These are phyloP conservation scores for Scortum barcoo DNA, from an alignment of 2,113 vertebrate species.

Conservation along the genomic window DNA sequence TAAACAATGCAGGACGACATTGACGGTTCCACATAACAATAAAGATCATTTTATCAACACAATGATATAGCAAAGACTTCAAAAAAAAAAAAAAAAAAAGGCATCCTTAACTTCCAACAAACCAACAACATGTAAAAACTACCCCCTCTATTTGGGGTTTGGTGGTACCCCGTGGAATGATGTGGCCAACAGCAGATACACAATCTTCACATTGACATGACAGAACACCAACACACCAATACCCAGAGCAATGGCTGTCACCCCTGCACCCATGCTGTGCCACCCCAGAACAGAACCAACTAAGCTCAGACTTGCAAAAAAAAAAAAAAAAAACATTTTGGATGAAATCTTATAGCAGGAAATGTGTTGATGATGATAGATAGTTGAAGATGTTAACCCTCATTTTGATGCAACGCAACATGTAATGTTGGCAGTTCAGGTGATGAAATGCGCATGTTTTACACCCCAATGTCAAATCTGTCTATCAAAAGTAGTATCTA, in stretches of 20 bases:
- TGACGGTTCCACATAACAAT: neutral
- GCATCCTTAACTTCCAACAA: conserved; percentile 23
- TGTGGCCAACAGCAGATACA: conserved; percentile 20
- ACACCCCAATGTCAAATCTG: neutral
- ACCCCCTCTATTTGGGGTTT: neutral
- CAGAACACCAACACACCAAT: conserved; percentile 35
- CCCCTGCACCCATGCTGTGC: conserved; percentile 15
- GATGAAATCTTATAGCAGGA: conserved; percentile 20
- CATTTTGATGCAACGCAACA: conserved; percentile 12
- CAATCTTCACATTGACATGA: conserved; percentile 17
- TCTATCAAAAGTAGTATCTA: neutral
- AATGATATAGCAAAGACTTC: neutral
- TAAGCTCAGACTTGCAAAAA: conserved; percentile 37
- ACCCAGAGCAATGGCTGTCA: conserved; percentile 28
- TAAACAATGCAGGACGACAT: conserved; percentile 11
- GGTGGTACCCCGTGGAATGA: conserved; percentile 12
- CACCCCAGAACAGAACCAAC: conserved; percentile 33
- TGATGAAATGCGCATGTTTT: neutral
- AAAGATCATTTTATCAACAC: neutral
- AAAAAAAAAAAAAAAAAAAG: conserved; percentile 21
- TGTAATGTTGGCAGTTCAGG: conserved; percentile 5
- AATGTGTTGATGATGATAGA: too few species aligned
- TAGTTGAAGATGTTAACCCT: conserved; percentile 23
- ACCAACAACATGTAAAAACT: neutral
- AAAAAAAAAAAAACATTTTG: conserved; percentile 5